These are phyloP conservation scores for Ptychoptera albimana DNA, from an alignment of 2,888 invertebrate genomes.

Conservation along the genomic window DNA sequence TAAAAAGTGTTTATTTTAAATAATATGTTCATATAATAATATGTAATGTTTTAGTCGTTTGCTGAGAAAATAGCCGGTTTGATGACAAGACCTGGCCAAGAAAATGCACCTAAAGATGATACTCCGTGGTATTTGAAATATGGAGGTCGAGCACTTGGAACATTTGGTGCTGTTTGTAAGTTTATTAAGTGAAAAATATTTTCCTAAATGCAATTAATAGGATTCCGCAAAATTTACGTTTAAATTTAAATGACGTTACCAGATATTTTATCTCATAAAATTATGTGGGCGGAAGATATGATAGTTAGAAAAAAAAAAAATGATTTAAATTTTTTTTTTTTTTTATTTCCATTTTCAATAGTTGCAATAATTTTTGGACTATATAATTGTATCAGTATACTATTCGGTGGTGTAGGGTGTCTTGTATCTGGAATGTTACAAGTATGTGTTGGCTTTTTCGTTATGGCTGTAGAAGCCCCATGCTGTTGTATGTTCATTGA, in stretches of 20 bases:
- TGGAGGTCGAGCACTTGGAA: slow-evolving; percentile 67
- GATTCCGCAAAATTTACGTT: not conserved
- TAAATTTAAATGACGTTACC: not conserved
- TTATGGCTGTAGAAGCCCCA: slow-evolving; percentile 85
- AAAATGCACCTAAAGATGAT: slow-evolving; percentile 61
- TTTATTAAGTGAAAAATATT: slow-evolving; percentile 16
- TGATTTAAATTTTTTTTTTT: too few species aligned
- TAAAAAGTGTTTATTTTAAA: not conserved
- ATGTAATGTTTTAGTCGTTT: slow-evolving; percentile 40
- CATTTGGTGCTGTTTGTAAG: slow-evolving; percentile 71
- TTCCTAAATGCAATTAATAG: slow-evolving; percentile 2
- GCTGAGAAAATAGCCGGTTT: slow-evolving; percentile 63
- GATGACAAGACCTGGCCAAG: slow-evolving; percentile 68
- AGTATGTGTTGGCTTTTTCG: slow-evolving; percentile 76
- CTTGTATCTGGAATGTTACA: slow-evolving; percentile 70
- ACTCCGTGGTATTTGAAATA: slow-evolving; percentile 83
- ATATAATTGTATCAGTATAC: slow-evolving; percentile 52
- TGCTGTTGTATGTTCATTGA: slow-evolving; percentile 95
- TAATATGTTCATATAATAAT: not conserved
- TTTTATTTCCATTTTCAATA: slow-evolving; percentile 20
- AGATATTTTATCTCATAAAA: not conserved
- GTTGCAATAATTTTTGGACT: slow-evolving; percentile 74
- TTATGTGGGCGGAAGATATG: not conserved
- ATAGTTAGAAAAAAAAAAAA: slow-evolving; percentile 4
- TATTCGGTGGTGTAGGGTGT: slow-evolving; percentile 44